Base-by-base conservation (phyloP, 1,140 invertebrate genomes). In the Sipha flava region DNA sequence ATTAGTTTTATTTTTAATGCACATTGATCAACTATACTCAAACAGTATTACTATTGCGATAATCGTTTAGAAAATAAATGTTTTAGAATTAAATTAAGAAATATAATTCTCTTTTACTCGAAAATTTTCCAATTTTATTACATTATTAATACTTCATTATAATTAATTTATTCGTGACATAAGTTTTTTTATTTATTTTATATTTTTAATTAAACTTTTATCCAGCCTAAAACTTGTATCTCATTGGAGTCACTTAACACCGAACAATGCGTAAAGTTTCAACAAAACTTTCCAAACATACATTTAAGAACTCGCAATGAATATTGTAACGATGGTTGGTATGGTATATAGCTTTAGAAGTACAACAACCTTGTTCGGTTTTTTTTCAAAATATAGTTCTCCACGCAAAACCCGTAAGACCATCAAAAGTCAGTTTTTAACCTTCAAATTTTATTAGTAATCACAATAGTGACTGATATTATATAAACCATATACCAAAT, bases 141-240 rank as follows among this genome's bases (percentile, higher is more conserved):
- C 18, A 47, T 47, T 47, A 70, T 23, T 43, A 47, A 31, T 31
- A 29, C 66, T 16, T 47, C 7, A n/a, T 29, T 31, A 70, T 47
- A 45, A 70, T 70, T 70, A n/a, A 70, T n/a, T 70, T 47, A 70
- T 70, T 70, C 23, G 43, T 6, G 16, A 18, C 29, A 47, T 29
- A 29, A 45, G 26, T 29, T 47, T 29, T 26, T 70, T 70, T 70
- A n/a, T 37, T 3, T 70, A 45, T 70, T n/a, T n/a, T n/a, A 49
- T n/a, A 49, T n/a, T 70, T 70, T 70, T 70, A 70, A 47, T 70
- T 70, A 47, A 47, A 70, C 6, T 70, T 70, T 45, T 18, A 70
- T n/a, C 45, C 5, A 14, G 40, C 16, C 26, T 10, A 64, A 70
- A 70, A 45, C 37, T 47, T 70, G 29, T 45, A 70, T 70, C 26